Percentiles rank a stretch among this genome's conserved stretches.
These are phyloP conservation scores for Tenthredo livida DNA, from an alignment of 2,888 invertebrate genomes.

Conservation along the genomic window DNA sequence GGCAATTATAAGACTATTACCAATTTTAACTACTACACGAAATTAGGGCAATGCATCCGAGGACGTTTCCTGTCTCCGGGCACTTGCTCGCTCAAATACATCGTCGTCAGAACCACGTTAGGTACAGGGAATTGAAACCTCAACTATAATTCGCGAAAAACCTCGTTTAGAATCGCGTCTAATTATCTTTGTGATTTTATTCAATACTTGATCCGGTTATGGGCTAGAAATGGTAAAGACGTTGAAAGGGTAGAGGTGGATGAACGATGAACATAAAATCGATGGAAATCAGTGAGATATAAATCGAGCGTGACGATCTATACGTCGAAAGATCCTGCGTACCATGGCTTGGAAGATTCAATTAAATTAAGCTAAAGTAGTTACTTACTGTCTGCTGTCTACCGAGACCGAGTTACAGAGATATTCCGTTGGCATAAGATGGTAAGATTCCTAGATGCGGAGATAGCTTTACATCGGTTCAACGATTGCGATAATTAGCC, in stretches of 20 bases:
- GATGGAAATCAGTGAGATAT: conserved; percentile 72
- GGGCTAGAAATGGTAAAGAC: not conserved
- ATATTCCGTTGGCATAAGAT: conserved; percentile 54
- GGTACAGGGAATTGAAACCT: not conserved
- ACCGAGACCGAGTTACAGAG: conserved; percentile 24
- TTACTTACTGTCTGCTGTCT: conserved; percentile 45
- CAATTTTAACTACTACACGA: conserved; percentile 29
- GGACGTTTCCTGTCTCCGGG: not conserved
- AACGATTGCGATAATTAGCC: conserved; percentile 74
- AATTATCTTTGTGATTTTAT: not conserved
- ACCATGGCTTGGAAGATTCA: conserved; percentile 31
- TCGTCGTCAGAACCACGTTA: not conserved
- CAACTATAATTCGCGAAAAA: not conserved
- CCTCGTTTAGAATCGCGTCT: not conserved
- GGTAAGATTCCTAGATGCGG: conserved; percentile 71
- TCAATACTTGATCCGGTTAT: not conserved
- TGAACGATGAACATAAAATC: conserved; percentile 67
- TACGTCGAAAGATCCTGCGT: conserved; percentile 33
- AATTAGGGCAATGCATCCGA: conserved; percentile 10
- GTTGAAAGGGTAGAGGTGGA: conserved; percentile 59
- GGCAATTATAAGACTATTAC: conserved; percentile 47
- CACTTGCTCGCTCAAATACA: not conserved
- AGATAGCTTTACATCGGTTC: conserved; percentile 75
- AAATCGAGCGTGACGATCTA: conserved; percentile 69
- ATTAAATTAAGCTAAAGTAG: conserved; percentile 48